Base-by-base conservation (phyloP, 2,888 invertebrate genomes). In the Autographa gamma region DNA sequence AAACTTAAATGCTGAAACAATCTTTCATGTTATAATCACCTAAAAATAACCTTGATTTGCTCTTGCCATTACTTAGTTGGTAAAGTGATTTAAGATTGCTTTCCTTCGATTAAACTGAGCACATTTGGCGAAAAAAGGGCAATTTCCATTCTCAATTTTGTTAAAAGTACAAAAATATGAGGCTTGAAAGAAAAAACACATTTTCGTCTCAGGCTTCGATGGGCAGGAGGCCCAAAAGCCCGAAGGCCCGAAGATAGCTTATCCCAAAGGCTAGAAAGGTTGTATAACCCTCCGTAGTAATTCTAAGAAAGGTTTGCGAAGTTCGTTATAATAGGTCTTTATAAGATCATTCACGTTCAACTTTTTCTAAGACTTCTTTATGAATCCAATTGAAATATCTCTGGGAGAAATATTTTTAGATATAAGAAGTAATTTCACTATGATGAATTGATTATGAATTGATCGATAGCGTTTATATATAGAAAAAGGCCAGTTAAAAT, bases 251-350 rank as follows among this genome's bases (percentile, higher is more conserved):
- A n/a, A n/a, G 48, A 48, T 48, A 48, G 48, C 48, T 48, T 48
- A 48, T 48, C 48, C 48, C n/a, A 6, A n/a, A n/a, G n/a, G n/a
- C n/a, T 48, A n/a, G n/a, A 13, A 41, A 41, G n/a, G 48, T 48
- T 48, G 5, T 48, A 48, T 48, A 48, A 48, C n/a, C 48, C 6
- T 43, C 48, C 48, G 48, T 48, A 48, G n/a, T 48, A 6, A n/a
- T n/a, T 8, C 48, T 48, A n/a, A 48, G n/a, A 48, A 48, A 48
- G 48, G 48, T 48, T 48, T n/a, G 48, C 48, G 48, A 48, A 48
- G 48, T n/a, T 48, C n/a, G 48, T 48, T n/a, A 48, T 48, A 48
- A 48, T n/a, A 48, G 48, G 8, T 6, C 48, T 48, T 48, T 48
- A 48, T 48, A 48, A 48, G 48, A 48, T 48, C 48, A 7, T 48